Percentiles rank a stretch among this genome's conserved stretches.
These are phyloP conservation scores for Pantherophis alleghaniensis DNA, from an alignment of 2,797 vertebrate genomes.

Conservation along the genomic window DNA sequence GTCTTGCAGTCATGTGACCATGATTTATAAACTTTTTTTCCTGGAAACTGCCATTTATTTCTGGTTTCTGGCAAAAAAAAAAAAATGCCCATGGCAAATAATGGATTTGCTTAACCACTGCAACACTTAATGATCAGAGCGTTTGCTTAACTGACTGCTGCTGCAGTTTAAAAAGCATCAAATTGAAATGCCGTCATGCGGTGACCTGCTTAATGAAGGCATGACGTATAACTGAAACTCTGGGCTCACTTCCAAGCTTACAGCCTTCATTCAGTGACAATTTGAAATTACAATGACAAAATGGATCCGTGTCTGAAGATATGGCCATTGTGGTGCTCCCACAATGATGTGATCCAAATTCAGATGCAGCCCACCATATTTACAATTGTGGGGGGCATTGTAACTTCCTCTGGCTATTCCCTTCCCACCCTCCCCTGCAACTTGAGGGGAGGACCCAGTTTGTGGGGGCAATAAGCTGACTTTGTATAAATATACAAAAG, in stretches of 20 bases:
- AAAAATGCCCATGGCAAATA: neutral
- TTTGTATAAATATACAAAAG: too few relatives aligned
- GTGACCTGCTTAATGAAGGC: too few relatives aligned
- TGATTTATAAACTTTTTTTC: neutral
- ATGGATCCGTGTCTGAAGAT: too few relatives aligned
- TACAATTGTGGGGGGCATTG: too few relatives aligned
- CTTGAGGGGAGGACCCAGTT: too few relatives aligned
- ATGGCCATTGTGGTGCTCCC: neutral
- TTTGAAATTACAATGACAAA: neutral
- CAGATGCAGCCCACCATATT: too few relatives aligned
- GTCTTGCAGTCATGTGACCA: neutral
- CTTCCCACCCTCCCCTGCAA: accelerated
- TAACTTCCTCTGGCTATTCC: neutral
- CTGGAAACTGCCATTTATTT: neutral
- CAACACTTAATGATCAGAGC: neutral
- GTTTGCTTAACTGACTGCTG: neutral
- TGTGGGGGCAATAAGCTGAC: too few relatives aligned
- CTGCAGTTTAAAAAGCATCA: neutral
- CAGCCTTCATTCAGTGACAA: neutral
- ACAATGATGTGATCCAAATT: too few relatives aligned
- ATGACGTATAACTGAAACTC: neutral
- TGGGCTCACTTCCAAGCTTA: neutral
- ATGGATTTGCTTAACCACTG: neutral
- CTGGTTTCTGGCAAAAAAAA: neutral
- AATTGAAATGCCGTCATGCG: neutral